These are phyloP conservation scores for Poeciliopsis gracilis DNA, from an alignment of 2,797 vertebrate species.

Conservation along the genomic window DNA sequence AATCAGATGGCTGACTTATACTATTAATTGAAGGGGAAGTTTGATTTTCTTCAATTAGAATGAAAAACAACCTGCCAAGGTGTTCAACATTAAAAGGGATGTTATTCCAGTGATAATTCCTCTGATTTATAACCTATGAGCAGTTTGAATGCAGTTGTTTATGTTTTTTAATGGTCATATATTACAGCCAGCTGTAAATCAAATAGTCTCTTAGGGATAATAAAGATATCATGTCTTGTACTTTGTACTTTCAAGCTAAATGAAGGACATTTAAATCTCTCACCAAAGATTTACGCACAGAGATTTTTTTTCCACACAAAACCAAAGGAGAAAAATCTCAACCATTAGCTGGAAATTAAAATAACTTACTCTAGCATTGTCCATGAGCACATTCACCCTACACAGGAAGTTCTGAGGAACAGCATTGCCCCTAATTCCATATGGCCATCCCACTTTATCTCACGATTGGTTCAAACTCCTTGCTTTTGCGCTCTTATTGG, in stretches of 20 bases:
- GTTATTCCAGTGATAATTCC: background rate
- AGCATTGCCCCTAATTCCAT: constrained; percentile 55
- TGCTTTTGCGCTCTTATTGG: constrained; percentile 64
- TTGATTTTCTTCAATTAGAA: background rate
- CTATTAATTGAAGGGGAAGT: background rate
- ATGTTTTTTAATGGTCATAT: background rate
- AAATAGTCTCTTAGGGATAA: background rate
- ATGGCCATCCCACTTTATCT: constrained; percentile 55
- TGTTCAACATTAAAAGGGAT: background rate
- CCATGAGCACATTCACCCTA: constrained; percentile 35
- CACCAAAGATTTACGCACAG: background rate
- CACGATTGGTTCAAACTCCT: constrained; percentile 61
- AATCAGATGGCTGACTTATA: background rate
- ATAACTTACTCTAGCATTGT: background rate
- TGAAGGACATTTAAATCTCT: background rate
- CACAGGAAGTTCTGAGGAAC: constrained; percentile 55
- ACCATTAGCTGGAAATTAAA: background rate
- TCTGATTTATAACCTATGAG: background rate
- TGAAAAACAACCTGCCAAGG: background rate
- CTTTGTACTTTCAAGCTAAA: background rate
- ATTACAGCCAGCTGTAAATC: background rate
- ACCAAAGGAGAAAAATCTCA: background rate
- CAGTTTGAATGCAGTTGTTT: background rate
- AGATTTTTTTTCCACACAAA: background rate
- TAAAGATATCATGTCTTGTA: background rate